Conservation (phyloP, 1,140 invertebrate genomes). For the Drosophila pandora region DNA sequence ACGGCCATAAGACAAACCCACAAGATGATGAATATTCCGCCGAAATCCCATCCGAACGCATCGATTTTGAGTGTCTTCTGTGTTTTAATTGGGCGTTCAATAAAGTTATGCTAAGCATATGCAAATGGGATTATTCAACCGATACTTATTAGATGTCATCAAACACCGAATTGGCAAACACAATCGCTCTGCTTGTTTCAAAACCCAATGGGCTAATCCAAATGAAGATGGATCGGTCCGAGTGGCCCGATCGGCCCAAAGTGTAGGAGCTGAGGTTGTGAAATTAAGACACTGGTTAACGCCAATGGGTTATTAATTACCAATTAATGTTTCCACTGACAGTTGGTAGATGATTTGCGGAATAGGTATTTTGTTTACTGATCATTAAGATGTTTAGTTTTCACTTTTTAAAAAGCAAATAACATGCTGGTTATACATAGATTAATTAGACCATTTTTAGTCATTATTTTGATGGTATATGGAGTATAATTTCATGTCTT, state of each 20-base stretch:
- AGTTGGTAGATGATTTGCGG: constrained; percentile 20
- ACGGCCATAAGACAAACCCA: constrained; percentile 8
- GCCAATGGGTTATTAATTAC: constrained; percentile 32
- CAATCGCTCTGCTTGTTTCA: constrained; percentile 10
- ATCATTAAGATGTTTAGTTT: constrained; percentile 10
- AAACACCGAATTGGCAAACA: constrained; percentile 13
- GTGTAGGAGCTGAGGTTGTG: constrained; percentile 4
- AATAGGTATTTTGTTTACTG: not conserved
- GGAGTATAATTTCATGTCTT: no score
- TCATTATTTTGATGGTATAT: not conserved
- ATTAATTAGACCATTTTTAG: not conserved
- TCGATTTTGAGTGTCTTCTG: not conserved
- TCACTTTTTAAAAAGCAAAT: constrained; percentile 1
- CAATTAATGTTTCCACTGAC: constrained; percentile 11
- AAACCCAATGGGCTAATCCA: constrained; percentile 12
- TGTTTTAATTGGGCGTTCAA: constrained; percentile 12
- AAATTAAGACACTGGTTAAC: constrained; percentile 7
- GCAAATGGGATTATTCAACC: constrained; percentile 37
- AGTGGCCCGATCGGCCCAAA: not conserved
- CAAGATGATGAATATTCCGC: constrained; percentile 12
- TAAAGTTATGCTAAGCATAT: constrained; percentile 32
- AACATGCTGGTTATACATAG: not conserved
- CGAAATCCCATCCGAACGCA: constrained; percentile 19
- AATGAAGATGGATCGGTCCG: constrained; percentile 11
- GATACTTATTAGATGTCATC: constrained; percentile 18